These are phyloP conservation scores for Callopanchax toddi DNA, from an alignment of 2,113 vertebrate genomes.

Conservation along the genomic window DNA sequence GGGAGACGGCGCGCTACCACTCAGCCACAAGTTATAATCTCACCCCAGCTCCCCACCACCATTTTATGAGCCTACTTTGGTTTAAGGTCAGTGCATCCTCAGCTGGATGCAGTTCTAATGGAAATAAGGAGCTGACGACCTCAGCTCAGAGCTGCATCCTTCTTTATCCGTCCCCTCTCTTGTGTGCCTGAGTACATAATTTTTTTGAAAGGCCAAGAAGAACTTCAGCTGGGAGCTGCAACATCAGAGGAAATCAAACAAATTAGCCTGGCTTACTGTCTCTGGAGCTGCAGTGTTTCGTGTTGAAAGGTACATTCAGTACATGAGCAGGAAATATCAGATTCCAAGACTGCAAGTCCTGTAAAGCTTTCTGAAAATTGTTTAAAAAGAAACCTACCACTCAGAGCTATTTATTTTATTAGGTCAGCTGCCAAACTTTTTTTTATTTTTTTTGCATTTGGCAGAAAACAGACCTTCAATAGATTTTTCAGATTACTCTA, in stretches of 20 bases:
- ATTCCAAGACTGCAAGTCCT: constrained; percentile 1
- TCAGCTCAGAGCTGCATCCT: background rate
- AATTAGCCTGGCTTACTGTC: background rate
- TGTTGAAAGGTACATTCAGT: background rate
- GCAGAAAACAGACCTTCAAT: background rate
- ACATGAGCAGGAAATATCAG: too few species aligned
- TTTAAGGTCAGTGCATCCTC: constrained; percentile 1
- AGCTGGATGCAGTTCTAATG: constrained; percentile 8
- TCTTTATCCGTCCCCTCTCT: background rate
- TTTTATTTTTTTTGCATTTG: background rate
- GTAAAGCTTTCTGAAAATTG: background rate
- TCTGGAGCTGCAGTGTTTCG: background rate
- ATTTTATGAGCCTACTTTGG: constrained; percentile 14
- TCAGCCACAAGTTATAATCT: constrained; percentile 12
- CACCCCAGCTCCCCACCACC: background rate
- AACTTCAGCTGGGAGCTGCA: constrained; percentile 8
- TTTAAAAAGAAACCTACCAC: background rate
- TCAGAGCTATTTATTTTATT: constrained; percentile 9
- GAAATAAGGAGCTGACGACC: constrained; percentile 38
- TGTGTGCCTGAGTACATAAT: background rate
- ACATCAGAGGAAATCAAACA: constrained; percentile 12
- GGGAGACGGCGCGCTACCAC: background rate
- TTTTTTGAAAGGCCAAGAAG: background rate
- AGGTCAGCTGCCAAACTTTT: constrained; percentile 2
- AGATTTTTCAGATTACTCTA: background rate